phyloP scores from a whole-genome alignment of 2,888 invertebrate genomes.

The Desoria tigrina region DNA sequence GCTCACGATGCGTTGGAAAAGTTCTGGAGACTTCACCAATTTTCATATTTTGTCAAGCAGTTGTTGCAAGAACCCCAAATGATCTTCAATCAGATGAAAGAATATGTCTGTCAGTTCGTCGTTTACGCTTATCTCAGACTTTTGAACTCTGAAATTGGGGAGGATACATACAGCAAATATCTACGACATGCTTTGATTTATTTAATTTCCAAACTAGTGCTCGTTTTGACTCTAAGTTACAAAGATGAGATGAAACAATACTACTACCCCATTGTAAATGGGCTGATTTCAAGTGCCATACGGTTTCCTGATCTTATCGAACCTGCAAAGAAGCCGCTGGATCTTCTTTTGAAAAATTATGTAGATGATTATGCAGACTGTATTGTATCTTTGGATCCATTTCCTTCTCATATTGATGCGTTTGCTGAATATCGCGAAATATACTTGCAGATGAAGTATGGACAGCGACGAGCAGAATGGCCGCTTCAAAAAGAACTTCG shows the following conservation, averaged over 20 bases:
- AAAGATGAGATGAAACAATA: slow-evolving; percentile 59
- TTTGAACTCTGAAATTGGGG: slow-evolving; percentile 22
- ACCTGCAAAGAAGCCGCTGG: slow-evolving; percentile 59
- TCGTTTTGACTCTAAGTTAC: slow-evolving; percentile 23
- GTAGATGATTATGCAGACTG: slow-evolving; percentile 57
- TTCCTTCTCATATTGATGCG: slow-evolving; percentile 58
- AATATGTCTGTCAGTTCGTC: slow-evolving; percentile 43
- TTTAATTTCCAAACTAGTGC: slow-evolving; percentile 25
- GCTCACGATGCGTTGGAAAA: slow-evolving; percentile 44
- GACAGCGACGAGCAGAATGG: slow-evolving; percentile 34
- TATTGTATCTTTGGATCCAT: slow-evolving; percentile 61
- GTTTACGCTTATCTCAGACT: slow-evolving; percentile 47
- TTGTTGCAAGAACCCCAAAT: slow-evolving; percentile 31
- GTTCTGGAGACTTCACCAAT: slow-evolving; percentile 49
- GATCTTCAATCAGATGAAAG: slow-evolving; percentile 39
- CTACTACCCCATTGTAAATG: slow-evolving; percentile 62
- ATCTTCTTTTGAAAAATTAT: slow-evolving; percentile 59
- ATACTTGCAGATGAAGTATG: slow-evolving; percentile 37
- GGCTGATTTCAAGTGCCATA: slow-evolving; percentile 60
- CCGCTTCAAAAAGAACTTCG: slow-evolving; percentile 58
- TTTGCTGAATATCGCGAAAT: slow-evolving; percentile 39
- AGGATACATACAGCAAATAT: slow-evolving; percentile 12
- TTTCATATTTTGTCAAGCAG: slow-evolving; percentile 42
- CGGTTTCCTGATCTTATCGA: slow-evolving; percentile 55
- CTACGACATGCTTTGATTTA: slow-evolving; percentile 21